Percentiles rank a stretch among this genome's conserved stretches.
Evolutionary conservation across 2,113 vertebrate species (phyloP).

Genomic region (Pelusios castaneus): DNA sequence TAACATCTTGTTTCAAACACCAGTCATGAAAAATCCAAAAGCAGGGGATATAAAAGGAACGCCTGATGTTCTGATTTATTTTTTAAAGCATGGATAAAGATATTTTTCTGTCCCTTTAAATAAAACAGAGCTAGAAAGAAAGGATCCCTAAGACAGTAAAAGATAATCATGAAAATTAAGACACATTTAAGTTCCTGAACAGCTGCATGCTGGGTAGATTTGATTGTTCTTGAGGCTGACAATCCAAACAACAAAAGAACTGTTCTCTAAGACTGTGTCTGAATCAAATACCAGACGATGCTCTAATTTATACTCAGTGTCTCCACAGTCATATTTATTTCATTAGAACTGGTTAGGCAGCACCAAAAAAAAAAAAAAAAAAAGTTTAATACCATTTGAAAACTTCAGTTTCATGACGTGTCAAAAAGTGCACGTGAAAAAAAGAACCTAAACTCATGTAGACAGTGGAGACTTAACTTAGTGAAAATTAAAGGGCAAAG

Average conservation of each 20-base stretch:
- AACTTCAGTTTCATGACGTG: neutral
- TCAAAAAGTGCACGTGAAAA: neutral
- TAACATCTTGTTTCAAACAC: neutral
- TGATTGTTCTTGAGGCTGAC: conserved; percentile 56
- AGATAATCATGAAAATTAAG: conserved; percentile 64
- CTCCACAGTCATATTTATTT: conserved; percentile 19
- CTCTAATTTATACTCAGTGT: conserved; percentile 33
- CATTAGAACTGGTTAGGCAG: conserved; percentile 33
- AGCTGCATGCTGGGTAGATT: neutral
- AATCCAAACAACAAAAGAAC: conserved; percentile 25
- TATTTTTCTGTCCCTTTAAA: neutral
- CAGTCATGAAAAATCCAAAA: neutral
- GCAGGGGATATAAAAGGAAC: neutral
- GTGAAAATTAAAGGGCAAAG: neutral
- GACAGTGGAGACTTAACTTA: neutral
- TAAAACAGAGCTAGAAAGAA: conserved; percentile 32
- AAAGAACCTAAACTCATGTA: neutral
- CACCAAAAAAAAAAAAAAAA: conserved; percentile 24
- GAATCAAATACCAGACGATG: conserved; percentile 62
- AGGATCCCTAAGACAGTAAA: conserved; percentile 14
- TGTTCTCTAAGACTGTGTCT: conserved; percentile 28
- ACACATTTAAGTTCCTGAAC: conserved; percentile 42
- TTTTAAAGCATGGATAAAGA: neutral
- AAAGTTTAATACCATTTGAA: neutral
- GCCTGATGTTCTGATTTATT: neutral